Evolutionary conservation across 2,113 vertebrate species (phyloP).

Genomic region (Lepus timidus): DNA sequence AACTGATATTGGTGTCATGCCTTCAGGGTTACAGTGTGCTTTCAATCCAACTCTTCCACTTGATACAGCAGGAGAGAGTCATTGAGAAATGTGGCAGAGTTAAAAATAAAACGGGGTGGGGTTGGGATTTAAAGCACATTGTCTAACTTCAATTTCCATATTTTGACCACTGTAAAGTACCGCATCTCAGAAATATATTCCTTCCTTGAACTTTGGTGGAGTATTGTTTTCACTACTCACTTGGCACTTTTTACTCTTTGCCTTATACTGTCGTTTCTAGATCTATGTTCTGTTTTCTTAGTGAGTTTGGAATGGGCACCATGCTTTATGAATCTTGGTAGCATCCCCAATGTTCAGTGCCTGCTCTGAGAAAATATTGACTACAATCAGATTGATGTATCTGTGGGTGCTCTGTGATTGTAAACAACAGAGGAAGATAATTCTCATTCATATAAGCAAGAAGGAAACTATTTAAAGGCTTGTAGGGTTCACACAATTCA

Average conservation of each 20-base stretch:
- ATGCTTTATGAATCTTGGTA: neutral
- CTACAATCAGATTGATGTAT: neutral
- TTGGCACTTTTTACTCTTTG: neutral
- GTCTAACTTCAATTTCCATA: neutral
- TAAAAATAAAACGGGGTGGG: slow-evolving; percentile 37
- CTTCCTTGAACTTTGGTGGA: neutral
- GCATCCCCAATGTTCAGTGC: neutral
- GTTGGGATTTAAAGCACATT: neutral
- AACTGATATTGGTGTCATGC: neutral
- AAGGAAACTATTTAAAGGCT: neutral
- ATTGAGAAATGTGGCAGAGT: neutral
- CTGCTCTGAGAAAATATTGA: slow-evolving; percentile 42
- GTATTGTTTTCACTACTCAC: neutral
- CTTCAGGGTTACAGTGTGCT: neutral
- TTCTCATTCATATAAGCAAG: neutral
- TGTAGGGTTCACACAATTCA: neutral
- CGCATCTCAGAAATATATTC: slow-evolving; percentile 7
- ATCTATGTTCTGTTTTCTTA: neutral
- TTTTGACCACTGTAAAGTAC: slow-evolving; percentile 39
- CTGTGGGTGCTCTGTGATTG: neutral
- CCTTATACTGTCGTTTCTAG: neutral
- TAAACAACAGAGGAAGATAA: slow-evolving; percentile 36
- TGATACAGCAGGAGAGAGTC: neutral
- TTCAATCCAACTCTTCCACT: slow-evolving; percentile 16
- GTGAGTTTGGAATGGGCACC: neutral